Percentiles rank a stretch among this genome's conserved stretches.
Conservation (phyloP, 1,140 invertebrate genomes). For the Drosophila tani region DNA sequence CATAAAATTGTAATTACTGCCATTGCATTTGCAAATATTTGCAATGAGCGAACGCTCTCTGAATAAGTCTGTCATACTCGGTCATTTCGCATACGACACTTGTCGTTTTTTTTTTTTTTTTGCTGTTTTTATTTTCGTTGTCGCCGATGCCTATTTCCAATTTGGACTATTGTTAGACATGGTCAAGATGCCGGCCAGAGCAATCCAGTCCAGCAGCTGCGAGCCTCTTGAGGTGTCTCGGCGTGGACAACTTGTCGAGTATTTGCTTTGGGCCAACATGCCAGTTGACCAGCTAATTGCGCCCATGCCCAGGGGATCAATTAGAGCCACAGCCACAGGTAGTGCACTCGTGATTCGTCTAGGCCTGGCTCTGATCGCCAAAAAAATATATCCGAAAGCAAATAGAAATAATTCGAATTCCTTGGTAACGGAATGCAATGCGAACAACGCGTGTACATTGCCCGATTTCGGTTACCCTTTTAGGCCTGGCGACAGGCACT, state of each 20-base stretch:
- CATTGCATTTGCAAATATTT: conserved; percentile 77
- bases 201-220: conserved; percentile 43
- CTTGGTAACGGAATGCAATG: conserved; percentile 54
- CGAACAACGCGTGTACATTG: conserved; percentile 58
- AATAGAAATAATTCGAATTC: conserved; percentile 21
- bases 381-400: neutral
- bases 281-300: conserved; percentile 67
- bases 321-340: conserved; percentile 46
- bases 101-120: conserved; percentile 28
- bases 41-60: conserved; percentile 37
- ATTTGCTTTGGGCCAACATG: conserved; percentile 48
- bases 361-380: conserved; percentile 21
- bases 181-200: conserved; percentile 41
- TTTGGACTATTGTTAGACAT: conserved; percentile 76
- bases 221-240: conserved; percentile 54
- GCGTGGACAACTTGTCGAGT: conserved; percentile 33
- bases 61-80: conserved; percentile 31
- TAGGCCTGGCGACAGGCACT: conserved; percentile 39
- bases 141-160: conserved; percentile 54
- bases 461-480: conserved; percentile 68
- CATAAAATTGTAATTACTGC: conserved; percentile 24
- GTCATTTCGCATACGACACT: conserved; percentile 8
- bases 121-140: conserved; percentile 12
- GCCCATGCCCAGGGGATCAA: conserved; percentile 76
- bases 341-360: conserved; percentile 44